phyloP scores from a whole-genome alignment of 2,797 vertebrate species.

The Eleutherodactylus coqui region DNA sequence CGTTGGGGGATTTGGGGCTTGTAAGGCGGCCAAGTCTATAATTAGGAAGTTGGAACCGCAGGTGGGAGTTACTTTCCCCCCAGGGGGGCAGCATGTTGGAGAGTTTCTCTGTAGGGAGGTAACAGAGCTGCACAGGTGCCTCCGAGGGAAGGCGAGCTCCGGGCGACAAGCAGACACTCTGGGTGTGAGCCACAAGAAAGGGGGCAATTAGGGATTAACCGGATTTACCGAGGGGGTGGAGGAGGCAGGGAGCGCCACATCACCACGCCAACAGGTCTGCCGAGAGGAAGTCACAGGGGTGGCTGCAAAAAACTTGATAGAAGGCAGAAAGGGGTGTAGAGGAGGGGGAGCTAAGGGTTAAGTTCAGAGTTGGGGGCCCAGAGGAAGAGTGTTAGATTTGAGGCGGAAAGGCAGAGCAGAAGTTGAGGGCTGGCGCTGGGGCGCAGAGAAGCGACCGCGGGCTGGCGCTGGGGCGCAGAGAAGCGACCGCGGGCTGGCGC shows the following conservation, averaged over 20 bases:
- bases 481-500: too few species aligned
- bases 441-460: background rate
- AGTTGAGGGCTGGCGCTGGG: too few species aligned
- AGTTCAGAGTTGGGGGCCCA: background rate
- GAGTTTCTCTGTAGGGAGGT: background rate
- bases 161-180: background rate
- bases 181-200: constrained; percentile 20
- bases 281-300: background rate
- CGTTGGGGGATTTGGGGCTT: background rate
- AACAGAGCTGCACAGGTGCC: background rate
- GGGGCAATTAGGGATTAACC: constrained; percentile 53
- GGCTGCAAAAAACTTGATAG: background rate
- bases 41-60: constrained; percentile 28
- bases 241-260: constrained; percentile 18
- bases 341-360: background rate
- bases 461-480: background rate
- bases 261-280: background rate
- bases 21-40: background rate
- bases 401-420: too few species aligned
- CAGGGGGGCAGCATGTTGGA: background rate
- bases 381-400: background rate
- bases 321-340: background rate
- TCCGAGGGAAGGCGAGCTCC: background rate
- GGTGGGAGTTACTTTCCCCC: constrained; percentile 6
- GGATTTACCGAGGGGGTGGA: constrained; percentile 37